Conservation (phyloP, 2,113 vertebrate species). For the Sapajus apella region DNA sequence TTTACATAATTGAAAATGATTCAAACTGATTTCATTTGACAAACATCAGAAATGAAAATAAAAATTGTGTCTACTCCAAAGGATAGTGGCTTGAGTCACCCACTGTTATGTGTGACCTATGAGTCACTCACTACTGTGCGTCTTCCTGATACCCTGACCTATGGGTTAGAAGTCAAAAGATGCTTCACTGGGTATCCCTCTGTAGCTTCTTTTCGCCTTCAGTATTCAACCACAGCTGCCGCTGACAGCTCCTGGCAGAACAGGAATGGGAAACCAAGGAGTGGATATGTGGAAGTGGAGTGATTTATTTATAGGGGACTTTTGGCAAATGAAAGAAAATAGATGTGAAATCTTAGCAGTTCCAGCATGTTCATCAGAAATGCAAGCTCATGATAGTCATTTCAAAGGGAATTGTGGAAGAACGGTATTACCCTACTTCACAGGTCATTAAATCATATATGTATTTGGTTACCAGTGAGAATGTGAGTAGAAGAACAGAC, state of each 20-base stretch:
- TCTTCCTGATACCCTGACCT: neutral
- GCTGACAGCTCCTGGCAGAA: neutral
- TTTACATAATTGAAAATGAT: slow-evolving; percentile 41
- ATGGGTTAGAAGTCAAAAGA: neutral
- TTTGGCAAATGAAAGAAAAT: slow-evolving; percentile 25
- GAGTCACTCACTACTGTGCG: neutral
- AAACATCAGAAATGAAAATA: slow-evolving; percentile 33
- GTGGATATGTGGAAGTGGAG: neutral
- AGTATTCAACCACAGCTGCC: neutral
- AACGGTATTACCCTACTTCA: neutral
- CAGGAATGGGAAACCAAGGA: neutral
- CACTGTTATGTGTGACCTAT: neutral
- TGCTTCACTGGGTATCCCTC: no score
- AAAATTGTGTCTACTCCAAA: neutral
- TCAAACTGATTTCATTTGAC: slow-evolving; percentile 51
- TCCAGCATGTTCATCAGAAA: neutral
- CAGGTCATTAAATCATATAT: neutral
- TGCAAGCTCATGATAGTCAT: neutral
- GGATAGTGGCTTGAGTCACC: neutral
- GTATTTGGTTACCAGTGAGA: neutral
- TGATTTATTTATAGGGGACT: neutral
- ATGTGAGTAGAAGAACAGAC: neutral
- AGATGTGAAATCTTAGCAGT: neutral
- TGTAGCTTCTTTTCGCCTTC: neutral
- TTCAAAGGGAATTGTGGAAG: slow-evolving; percentile 23